These are phyloP conservation scores for Chrysopilus asiliformis DNA, from an alignment of 2,888 invertebrate genomes.

Conservation along the genomic window DNA sequence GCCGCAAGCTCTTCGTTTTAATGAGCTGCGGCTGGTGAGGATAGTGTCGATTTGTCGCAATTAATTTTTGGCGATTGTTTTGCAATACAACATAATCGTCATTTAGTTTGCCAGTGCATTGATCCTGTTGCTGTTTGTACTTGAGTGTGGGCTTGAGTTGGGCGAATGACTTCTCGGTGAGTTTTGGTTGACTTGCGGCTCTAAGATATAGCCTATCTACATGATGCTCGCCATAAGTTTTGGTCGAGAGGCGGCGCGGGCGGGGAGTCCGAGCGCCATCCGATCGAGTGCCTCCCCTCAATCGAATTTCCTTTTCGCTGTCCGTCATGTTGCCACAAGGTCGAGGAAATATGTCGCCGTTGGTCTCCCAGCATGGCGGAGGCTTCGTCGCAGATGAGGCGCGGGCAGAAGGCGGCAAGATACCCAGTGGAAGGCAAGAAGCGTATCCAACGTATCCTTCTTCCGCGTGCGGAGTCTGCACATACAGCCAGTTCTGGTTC, in stretches of 20 bases:
- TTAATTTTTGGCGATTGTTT: slow-evolving; percentile 3
- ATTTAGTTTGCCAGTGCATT: slow-evolving; percentile 1
- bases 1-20: slow-evolving; percentile 39
- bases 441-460: slow-evolving; percentile 70
- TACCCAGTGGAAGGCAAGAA: slow-evolving; percentile 65
- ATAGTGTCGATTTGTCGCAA: not conserved
- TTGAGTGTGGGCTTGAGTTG: slow-evolving; percentile 30
- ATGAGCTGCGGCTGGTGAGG: not conserved
- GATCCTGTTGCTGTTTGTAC: slow-evolving; percentile 9
- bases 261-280: slow-evolving; percentile 49
- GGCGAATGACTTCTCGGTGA: slow-evolving; percentile 34
- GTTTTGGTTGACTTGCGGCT: slow-evolving; percentile 43
- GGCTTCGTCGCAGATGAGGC: slow-evolving; percentile 27
- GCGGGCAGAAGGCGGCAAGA: slow-evolving; percentile 42
- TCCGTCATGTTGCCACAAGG: slow-evolving; percentile 73
- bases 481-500: slow-evolving; percentile 72
- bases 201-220: slow-evolving; percentile 58
- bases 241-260: slow-evolving; percentile 22
- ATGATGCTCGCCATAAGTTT: slow-evolving; percentile 51
- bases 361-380: slow-evolving; percentile 68
- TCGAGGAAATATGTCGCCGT: slow-evolving; percentile 65
- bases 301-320: slow-evolving; percentile 52
- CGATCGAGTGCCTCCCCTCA: slow-evolving; percentile 50
- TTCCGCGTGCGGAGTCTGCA: slow-evolving; percentile 71
- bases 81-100: slow-evolving; percentile 31